phyloP scores from a whole-genome alignment of 2,113 vertebrate genomes.

The Anoplopoma fimbria region DNA sequence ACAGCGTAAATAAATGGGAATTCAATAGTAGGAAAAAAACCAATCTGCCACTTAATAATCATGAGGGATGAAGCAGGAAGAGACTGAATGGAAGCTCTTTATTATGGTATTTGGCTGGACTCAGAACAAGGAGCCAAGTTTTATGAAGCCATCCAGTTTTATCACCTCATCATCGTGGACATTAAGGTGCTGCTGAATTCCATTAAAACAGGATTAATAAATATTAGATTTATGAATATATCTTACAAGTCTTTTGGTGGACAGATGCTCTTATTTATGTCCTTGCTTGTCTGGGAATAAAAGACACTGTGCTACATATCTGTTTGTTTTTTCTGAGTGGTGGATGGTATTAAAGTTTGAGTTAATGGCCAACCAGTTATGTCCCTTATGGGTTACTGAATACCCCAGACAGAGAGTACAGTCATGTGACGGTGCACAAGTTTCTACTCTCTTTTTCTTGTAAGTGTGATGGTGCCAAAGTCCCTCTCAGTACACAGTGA shows the following conservation, averaged over 20 bases:
- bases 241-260: conserved; percentile 1
- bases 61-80: conserved; percentile 2
- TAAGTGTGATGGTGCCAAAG: conserved; percentile 37
- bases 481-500: conserved; percentile 20
- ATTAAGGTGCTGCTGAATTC: conserved; percentile 18
- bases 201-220: conserved; percentile 16
- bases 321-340: background rate
- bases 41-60: background rate
- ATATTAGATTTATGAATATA: conserved; percentile 16
- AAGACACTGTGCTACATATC: background rate
- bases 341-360: conserved; percentile 23
- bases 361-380: conserved; percentile 79
- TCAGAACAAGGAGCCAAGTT: conserved; percentile 14
- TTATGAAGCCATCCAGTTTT: conserved; percentile 52
- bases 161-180: conserved; percentile 21
- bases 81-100: conserved; percentile 24
- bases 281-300: conserved; percentile 2
- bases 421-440: conserved; percentile 58
- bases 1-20: background rate
- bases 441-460: background rate
- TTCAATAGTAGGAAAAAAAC: background rate
- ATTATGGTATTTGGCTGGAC: conserved; percentile 19
- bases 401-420: conserved; percentile 13
- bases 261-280: conserved; percentile 26
- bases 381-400: conserved; percentile 71